phyloP scores from a whole-genome alignment of 2,797 vertebrate species.

The Chelidonichthys spinosus region DNA sequence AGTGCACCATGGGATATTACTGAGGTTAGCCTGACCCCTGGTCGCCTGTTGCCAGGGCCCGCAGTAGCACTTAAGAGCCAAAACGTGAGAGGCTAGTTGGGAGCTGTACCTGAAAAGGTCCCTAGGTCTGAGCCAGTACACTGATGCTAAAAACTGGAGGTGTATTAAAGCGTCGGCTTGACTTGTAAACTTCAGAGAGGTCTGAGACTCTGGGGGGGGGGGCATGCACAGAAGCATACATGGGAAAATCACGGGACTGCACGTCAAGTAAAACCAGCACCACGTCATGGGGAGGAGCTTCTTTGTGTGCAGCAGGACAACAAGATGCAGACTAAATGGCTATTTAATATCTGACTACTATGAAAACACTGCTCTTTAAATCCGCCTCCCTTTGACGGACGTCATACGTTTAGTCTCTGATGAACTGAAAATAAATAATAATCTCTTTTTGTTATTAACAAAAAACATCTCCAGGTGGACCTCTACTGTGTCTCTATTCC shows the following conservation, averaged over 20 bases:
- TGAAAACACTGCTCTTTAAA: slow-evolving; percentile 27
- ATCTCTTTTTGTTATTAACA: slow-evolving; percentile 32
- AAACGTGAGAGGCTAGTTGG: slow-evolving; percentile 43
- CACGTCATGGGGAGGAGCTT: slow-evolving; percentile 65
- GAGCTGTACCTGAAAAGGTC: slow-evolving; percentile 69
- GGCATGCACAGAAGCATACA: slow-evolving; percentile 44
- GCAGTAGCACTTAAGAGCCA: slow-evolving; percentile 74
- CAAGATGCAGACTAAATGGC: slow-evolving; percentile 36
- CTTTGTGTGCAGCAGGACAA: slow-evolving; percentile 53
- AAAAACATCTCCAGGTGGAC: slow-evolving; percentile 21
- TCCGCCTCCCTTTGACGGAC: slow-evolving; percentile 25
- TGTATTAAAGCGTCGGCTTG: slow-evolving; percentile 48
- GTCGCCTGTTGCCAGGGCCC: slow-evolving; percentile 63
- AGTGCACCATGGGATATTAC: slow-evolving; percentile 73
- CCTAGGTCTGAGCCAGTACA: slow-evolving; percentile 47
- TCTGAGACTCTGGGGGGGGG: slow-evolving; percentile 44
- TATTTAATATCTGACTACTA: slow-evolving; percentile 31
- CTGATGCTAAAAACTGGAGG: slow-evolving; percentile 56
- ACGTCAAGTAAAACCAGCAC: slow-evolving; percentile 79
- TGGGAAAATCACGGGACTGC: slow-evolving; percentile 57
- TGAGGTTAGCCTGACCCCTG: slow-evolving; percentile 77
- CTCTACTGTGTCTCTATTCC: slow-evolving; percentile 16
- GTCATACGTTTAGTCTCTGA: slow-evolving; percentile 21
- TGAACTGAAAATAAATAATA: slow-evolving; percentile 47
- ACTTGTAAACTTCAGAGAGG: slow-evolving; percentile 79